phyloP scores from a whole-genome alignment of 92 coral and sea anemone genomes.

The Actinostola sp. region DNA sequence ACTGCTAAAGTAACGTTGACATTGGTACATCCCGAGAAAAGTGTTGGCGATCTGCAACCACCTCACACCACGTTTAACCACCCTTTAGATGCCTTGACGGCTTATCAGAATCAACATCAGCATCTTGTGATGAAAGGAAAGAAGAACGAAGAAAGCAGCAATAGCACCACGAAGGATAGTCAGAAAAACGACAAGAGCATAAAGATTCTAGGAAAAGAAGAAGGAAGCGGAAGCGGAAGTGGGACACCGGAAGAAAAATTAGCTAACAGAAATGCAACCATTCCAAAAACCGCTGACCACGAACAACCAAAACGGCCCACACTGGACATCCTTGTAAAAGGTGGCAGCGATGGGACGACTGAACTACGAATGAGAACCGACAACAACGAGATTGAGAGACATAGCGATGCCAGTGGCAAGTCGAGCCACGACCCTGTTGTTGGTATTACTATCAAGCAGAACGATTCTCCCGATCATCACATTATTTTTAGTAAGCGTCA shows the following conservation, averaged over 20 bases:
- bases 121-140: background rate
- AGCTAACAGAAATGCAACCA: background rate
- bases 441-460: slow-evolving; percentile 40
- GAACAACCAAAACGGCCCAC: slow-evolving; percentile 9
- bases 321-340: slow-evolving; percentile 14
- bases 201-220: background rate
- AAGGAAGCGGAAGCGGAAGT: background rate
- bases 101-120: slow-evolving; percentile 8
- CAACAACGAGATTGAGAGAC: slow-evolving; percentile 11
- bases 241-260: slow-evolving; percentile 1
- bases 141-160: background rate
- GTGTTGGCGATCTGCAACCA: background rate
- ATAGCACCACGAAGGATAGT: background rate
- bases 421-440: slow-evolving; percentile 14
- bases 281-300: background rate
- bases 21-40: slow-evolving; percentile 3
- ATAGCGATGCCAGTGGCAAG: slow-evolving; percentile 7
- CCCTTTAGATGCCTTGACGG: slow-evolving; percentile 22
- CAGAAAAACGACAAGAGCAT: background rate
- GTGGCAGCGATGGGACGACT: slow-evolving; percentile 18
- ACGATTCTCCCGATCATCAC: slow-evolving; percentile 30
- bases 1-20: background rate
- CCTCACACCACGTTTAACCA: background rate
- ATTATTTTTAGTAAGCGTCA: slow-evolving; percentile 44
- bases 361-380: slow-evolving; percentile 23